Conservation (phyloP, 2,113 vertebrate species). For the Telmatochromis sp. region DNA sequence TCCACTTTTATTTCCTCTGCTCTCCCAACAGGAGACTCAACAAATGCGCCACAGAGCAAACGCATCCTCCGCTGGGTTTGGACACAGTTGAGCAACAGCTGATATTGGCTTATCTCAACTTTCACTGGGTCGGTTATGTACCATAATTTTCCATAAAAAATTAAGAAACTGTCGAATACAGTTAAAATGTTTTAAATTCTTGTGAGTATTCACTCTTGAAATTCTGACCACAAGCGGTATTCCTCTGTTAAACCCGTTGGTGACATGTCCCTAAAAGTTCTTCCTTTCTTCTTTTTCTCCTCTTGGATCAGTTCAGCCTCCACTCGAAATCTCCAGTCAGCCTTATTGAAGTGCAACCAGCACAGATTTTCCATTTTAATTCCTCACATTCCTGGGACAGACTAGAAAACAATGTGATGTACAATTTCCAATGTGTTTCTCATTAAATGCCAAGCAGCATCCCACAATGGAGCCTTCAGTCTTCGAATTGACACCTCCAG, state of each 20-base stretch:
- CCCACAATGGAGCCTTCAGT: conserved; percentile 46
- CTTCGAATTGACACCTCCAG: conserved; percentile 68
- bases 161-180: not conserved
- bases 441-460: conserved; percentile 68
- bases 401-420: conserved; percentile 67
- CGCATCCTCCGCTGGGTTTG: conserved; percentile 6
- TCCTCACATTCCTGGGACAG: conserved; percentile 63
- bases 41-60: conserved; percentile 48
- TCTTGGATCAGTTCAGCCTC: not conserved
- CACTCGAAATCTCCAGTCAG: not conserved
- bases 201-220: not conserved
- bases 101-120: conserved; percentile 23
- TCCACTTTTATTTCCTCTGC: not conserved
- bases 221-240: not conserved
- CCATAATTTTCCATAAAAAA: conserved; percentile 16
- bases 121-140: not conserved
- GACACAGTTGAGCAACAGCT: conserved; percentile 49
- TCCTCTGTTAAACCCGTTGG: not conserved
- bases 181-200: not conserved
- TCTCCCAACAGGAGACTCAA: not conserved
- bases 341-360: not conserved
- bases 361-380: conserved; percentile 44
- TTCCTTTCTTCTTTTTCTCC: not conserved
- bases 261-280: not conserved
- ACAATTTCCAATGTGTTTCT: conserved; percentile 80